Conservation (phyloP, 2,113 vertebrate species). For the Macroglossus sobrinus region DNA sequence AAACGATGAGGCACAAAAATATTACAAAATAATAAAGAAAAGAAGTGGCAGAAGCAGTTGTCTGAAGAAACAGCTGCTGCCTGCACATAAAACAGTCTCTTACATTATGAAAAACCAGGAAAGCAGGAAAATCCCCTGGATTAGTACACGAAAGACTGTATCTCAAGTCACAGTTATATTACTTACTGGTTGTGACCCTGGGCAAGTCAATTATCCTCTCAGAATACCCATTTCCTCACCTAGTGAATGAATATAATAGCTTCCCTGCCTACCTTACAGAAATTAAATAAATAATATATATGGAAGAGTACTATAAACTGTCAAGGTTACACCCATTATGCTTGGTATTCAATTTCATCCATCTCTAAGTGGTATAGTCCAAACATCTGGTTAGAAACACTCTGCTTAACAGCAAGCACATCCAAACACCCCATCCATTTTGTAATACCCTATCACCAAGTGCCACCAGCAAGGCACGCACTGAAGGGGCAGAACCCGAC, state of each 20-base stretch:
- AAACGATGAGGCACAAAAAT: background rate
- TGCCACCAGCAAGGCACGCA: background rate
- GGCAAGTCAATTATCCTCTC: constrained; percentile 43
- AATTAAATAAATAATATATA: background rate
- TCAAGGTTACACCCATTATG: background rate
- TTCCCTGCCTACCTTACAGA: background rate
- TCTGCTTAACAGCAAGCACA: background rate
- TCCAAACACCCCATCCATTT: too few species aligned
- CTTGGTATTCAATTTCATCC: background rate
- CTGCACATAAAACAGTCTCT: background rate
- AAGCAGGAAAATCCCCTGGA: constrained; percentile 11
- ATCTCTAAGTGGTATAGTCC: background rate
- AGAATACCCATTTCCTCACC: constrained; percentile 15
- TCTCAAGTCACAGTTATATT: constrained; percentile 45
- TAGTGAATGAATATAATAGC: constrained; percentile 25
- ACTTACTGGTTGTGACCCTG: background rate
- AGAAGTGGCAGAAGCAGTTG: background rate
- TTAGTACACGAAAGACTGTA: background rate
- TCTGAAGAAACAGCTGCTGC: background rate
- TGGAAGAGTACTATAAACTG: background rate
- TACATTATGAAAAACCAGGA: background rate
- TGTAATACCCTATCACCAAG: rapidly evolving
- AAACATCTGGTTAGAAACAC: background rate
- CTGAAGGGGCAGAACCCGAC: background rate
- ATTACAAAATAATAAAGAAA: background rate